Evolutionary conservation across 2,888 invertebrate species (phyloP).

Genomic region (Archaeoteleia sp.): DNA sequence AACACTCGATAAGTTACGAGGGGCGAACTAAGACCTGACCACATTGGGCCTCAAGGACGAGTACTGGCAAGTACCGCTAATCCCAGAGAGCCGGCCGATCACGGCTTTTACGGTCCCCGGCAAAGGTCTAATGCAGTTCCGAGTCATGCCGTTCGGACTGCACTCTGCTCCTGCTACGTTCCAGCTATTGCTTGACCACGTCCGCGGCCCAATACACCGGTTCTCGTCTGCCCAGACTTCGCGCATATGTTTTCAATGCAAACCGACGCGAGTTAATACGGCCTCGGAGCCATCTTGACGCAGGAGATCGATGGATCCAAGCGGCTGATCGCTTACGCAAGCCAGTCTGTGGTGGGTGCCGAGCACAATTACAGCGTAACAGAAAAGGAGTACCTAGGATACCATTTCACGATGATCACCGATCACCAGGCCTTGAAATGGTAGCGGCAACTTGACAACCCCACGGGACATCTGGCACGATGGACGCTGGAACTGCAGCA

Average conservation of each 20-base stretch:
- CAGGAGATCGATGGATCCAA: no score
- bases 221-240: constrained; percentile 3
- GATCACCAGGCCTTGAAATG: constrained; percentile 51
- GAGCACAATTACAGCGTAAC: no score
- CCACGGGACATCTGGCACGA: constrained; percentile 43
- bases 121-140: constrained; percentile 60
- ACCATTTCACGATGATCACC: constrained; percentile 56
- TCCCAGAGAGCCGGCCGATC: constrained; percentile 44
- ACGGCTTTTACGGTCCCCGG: constrained; percentile 64
- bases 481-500: constrained; percentile 40
- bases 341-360: no score
- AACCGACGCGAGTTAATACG: no score
- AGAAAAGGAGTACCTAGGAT: constrained; percentile 34
- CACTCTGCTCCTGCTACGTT: constrained; percentile 8
- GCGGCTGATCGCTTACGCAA: no score
- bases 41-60: no score
- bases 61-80: no score
- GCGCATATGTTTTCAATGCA: no score
- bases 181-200: constrained; percentile 1
- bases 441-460: constrained; percentile 48
- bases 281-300: no score
- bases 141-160: constrained; percentile 33
- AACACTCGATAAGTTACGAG: no score
- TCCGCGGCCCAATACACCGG: constrained; percentile 1
- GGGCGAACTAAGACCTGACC: no score